Evolutionary conservation across 2,113 vertebrate species (phyloP).

Genomic region (Sphaerodactylus townsendi): DNA sequence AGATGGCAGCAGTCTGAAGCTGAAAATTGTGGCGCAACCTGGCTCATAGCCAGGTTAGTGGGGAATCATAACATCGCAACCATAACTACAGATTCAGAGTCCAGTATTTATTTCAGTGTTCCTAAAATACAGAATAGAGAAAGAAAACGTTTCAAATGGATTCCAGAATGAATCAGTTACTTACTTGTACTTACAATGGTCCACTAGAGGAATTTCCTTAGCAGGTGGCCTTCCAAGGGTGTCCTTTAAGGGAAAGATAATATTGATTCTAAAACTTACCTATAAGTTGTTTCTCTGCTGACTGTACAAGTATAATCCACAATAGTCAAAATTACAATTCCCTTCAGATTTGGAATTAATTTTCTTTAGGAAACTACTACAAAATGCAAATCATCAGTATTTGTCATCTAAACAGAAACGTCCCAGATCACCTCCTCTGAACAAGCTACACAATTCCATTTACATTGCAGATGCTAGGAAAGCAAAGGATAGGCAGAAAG

Average conservation of each 20-base stretch:
- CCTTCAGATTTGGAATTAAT: slow-evolving; percentile 29
- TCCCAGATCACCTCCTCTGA: neutral
- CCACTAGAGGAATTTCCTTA: slow-evolving; percentile 90
- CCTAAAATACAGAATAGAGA: neutral
- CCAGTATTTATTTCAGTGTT: neutral
- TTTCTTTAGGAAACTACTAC: slow-evolving; percentile 1
- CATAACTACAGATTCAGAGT: neutral
- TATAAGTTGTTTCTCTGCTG: neutral
- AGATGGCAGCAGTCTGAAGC: neutral
- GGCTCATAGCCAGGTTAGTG: neutral
- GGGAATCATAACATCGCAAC: too few species aligned
- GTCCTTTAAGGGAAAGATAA: slow-evolving; percentile 75
- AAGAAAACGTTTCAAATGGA: neutral
- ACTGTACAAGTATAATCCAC: neutral
- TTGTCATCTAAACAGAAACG: neutral
- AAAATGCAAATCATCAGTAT: neutral
- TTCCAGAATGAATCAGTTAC: slow-evolving; percentile 40
- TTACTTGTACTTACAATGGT: slow-evolving; percentile 98
- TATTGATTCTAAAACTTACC: neutral
- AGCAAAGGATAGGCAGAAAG: neutral
- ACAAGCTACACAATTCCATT: neutral
- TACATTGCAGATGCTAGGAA: neutral
- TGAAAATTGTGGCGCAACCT: neutral
- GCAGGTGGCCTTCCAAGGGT: slow-evolving; percentile 92
- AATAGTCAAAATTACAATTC: neutral